phyloP scores from a whole-genome alignment of 2,888 invertebrate species.

The Abrostola triplasia region DNA sequence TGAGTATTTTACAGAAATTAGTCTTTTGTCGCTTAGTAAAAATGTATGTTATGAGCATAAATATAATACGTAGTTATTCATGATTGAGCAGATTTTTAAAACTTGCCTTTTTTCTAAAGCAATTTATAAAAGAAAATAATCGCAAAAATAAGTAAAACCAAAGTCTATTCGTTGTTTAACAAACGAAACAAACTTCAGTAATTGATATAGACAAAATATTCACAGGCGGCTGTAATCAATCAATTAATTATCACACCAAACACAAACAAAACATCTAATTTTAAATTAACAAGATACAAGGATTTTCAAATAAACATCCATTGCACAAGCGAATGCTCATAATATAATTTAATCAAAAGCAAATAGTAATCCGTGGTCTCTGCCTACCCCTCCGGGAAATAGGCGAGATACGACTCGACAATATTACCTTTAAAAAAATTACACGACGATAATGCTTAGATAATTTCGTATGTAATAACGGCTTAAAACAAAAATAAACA shows the following conservation, averaged over 20 bases:
- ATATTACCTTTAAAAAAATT: no score
- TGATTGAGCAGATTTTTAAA: background rate
- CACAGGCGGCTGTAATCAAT: slow-evolving; percentile 40
- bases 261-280: slow-evolving; percentile 31
- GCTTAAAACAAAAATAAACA: slow-evolving; percentile 16
- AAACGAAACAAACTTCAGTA: slow-evolving; percentile 38
- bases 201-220: slow-evolving; percentile 50
- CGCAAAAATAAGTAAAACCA: slow-evolving; percentile 18
- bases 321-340: slow-evolving; percentile 7
- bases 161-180: slow-evolving; percentile 31
- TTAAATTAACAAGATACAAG: slow-evolving; percentile 25
- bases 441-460: background rate
- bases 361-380: no score
- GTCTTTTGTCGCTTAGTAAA: background rate
- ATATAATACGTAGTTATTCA: background rate
- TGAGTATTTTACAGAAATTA: slow-evolving; percentile 1
- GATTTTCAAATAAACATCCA: slow-evolving; percentile 23
- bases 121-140: slow-evolving; percentile 25
- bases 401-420: no score
- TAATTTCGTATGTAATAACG: background rate
- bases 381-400: no score
- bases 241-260: slow-evolving; percentile 49
- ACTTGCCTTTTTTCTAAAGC: background rate
- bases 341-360: no score
- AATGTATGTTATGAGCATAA: background rate